Percentiles rank a stretch among this genome's conserved stretches.
phyloP scores from a whole-genome alignment of 2,797 vertebrate species.

The Amblyopsis hoosieri region DNA sequence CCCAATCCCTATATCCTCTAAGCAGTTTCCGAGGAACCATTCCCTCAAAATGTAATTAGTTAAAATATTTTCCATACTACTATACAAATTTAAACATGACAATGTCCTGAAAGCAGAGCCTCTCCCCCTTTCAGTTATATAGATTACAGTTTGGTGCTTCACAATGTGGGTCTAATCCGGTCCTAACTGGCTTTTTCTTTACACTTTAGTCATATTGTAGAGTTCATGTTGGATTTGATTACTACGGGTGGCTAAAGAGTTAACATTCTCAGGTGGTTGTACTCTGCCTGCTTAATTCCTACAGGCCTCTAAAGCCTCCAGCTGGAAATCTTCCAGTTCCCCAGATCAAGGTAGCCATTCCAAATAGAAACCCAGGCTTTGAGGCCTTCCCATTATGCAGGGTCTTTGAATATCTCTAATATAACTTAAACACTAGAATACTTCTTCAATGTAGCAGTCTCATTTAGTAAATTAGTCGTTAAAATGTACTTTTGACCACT shows the following conservation, averaged over 20 bases:
- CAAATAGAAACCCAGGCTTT: conserved; percentile 44
- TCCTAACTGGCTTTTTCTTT: too few species aligned
- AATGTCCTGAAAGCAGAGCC: too few species aligned
- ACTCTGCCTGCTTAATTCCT: conserved; percentile 14
- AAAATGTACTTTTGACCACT: too few species aligned
- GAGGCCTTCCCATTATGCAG: conserved; percentile 38
- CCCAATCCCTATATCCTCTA: conserved; percentile 26
- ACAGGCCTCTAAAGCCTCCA: conserved; percentile 61
- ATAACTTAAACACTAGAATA: not conserved
- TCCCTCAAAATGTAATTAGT: conserved; percentile 19
- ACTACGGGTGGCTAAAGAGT: not conserved
- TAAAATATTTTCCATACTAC: not conserved
- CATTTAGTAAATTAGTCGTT: not conserved
- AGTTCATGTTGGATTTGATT: not conserved
- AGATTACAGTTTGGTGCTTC: too few species aligned
- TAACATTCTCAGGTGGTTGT: conserved; percentile 17
- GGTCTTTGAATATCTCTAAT: not conserved
- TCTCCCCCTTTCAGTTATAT: too few species aligned
- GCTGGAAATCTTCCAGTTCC: conserved; percentile 41
- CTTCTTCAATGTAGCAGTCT: not conserved
- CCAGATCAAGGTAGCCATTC: not conserved
- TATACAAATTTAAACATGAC: not conserved
- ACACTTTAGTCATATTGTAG: too few species aligned
- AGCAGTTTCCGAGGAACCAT: conserved; percentile 2
- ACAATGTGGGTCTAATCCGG: too few species aligned